A percentile compares a stretch with the other conserved stretches of the same genome.
Evolutionary conservation across 2,797 vertebrate genomes (phyloP).

Genomic region (Acridotheres tristis): DNA sequence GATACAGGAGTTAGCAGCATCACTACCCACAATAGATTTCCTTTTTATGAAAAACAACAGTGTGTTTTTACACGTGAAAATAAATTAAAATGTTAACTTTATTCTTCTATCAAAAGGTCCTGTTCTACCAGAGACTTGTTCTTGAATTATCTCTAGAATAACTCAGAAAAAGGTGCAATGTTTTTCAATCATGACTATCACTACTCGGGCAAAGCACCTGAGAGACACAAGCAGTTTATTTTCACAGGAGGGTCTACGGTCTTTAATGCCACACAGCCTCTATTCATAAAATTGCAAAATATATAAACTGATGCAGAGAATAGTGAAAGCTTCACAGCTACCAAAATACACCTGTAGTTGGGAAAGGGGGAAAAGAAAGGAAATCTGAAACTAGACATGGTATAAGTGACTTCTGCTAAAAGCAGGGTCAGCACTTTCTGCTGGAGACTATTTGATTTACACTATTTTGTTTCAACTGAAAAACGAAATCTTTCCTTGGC

Average conservation of each 20-base stretch:
- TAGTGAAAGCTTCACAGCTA: not conserved
- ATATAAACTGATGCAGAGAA: not conserved
- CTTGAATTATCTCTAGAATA: not conserved
- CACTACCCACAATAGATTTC: not conserved
- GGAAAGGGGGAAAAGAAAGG: not conserved
- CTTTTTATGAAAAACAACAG: not conserved
- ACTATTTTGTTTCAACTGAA: conserved; percentile 46
- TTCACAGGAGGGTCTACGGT: not conserved
- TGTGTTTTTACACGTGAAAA: not conserved
- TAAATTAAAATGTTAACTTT: not conserved
- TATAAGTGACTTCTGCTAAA: not conserved
- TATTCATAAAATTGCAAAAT: not conserved
- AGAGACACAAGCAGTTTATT: not conserved
- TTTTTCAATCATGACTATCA: not conserved
- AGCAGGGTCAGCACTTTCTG: conserved; percentile 36
- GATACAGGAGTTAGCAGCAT: conserved; percentile 35
- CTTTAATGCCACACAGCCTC: not conserved
- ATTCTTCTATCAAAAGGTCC: not conserved
- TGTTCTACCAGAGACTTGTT: not conserved
- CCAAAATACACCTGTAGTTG: not conserved
- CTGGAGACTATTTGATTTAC: conserved; percentile 38
- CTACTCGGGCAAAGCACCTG: not conserved
- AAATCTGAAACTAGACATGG: not conserved
- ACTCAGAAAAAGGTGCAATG: not conserved
- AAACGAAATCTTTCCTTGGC: conserved; percentile 45